Evolutionary conservation across 35 echinoderm and acorn worm genomes (phyloP).

Genomic region (Ptychodera flava): DNA sequence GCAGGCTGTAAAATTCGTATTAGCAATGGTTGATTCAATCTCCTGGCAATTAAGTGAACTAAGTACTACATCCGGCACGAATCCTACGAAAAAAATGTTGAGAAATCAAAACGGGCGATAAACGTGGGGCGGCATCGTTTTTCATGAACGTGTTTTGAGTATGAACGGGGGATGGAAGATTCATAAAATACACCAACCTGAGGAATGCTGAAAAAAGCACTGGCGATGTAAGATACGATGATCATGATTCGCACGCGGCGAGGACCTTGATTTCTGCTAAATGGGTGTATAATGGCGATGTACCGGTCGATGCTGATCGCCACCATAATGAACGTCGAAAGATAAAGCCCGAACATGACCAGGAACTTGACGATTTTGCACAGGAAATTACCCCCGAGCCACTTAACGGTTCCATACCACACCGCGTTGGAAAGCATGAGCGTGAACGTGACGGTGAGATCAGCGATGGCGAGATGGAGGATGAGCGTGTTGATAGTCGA

Average conservation of each 20-base stretch:
- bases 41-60: no score
- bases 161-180: not conserved
- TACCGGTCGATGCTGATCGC: slow-evolving; percentile 80
- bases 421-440: slow-evolving; percentile 71
- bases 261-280: slow-evolving; percentile 10
- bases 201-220: slow-evolving; percentile 83
- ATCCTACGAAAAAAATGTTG: no score
- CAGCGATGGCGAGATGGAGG: slow-evolving; percentile 71
- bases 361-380: slow-evolving; percentile 84
- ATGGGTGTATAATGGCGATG: slow-evolving; percentile 65
- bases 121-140: no score
- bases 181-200: slow-evolving; percentile 50
- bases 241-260: slow-evolving; percentile 63
- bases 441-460: slow-evolving; percentile 75
- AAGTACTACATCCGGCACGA: no score
- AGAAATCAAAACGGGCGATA: no score
- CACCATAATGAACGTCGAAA: slow-evolving; percentile 88
- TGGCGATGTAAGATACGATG: slow-evolving; percentile 51
- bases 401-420: slow-evolving; percentile 64
- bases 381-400: slow-evolving; percentile 64
- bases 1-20: no score
- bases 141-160: no score
- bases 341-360: slow-evolving; percentile 74
- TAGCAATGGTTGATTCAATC: no score
- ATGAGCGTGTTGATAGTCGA: slow-evolving; percentile 80